phyloP scores from a whole-genome alignment of 1,140 invertebrate genomes.

The Apis cerana region DNA sequence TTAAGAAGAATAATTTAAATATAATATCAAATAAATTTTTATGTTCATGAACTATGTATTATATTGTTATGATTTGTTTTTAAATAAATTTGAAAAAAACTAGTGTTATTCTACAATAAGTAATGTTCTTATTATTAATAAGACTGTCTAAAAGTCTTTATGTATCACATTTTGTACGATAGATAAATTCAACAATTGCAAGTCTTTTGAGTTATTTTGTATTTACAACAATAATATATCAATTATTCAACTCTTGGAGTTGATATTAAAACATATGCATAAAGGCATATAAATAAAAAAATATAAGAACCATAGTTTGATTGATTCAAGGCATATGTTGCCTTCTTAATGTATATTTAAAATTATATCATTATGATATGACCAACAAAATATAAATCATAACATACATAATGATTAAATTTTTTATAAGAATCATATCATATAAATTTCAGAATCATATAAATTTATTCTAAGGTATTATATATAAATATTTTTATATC shows the following conservation, averaged over 20 bases:
- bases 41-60: neutral
- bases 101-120: slow-evolving; percentile 62
- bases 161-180: slow-evolving; percentile 59
- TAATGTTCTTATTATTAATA: slow-evolving; percentile 33
- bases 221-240: slow-evolving; percentile 44
- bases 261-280: slow-evolving; percentile 39
- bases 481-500: slow-evolving; percentile 18
- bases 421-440: neutral
- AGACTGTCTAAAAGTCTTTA: slow-evolving; percentile 51
- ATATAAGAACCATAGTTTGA: slow-evolving; percentile 13
- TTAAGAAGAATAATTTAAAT: neutral
- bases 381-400: slow-evolving; percentile 47
- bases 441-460: neutral
- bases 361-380: slow-evolving; percentile 6
- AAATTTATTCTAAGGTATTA: slow-evolving; percentile 3
- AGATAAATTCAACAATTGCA: slow-evolving; percentile 42
- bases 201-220: slow-evolving; percentile 49
- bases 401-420: slow-evolving; percentile 32
- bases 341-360: neutral
- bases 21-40: neutral
- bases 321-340: slow-evolving; percentile 1
- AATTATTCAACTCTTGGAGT: slow-evolving; percentile 58
- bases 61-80: neutral
- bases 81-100: slow-evolving; percentile 12
- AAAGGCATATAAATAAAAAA: slow-evolving; percentile 44